Evolutionary conservation across 2,113 vertebrate species (phyloP).

Genomic region (Paramisgurnus dabryanus): DNA sequence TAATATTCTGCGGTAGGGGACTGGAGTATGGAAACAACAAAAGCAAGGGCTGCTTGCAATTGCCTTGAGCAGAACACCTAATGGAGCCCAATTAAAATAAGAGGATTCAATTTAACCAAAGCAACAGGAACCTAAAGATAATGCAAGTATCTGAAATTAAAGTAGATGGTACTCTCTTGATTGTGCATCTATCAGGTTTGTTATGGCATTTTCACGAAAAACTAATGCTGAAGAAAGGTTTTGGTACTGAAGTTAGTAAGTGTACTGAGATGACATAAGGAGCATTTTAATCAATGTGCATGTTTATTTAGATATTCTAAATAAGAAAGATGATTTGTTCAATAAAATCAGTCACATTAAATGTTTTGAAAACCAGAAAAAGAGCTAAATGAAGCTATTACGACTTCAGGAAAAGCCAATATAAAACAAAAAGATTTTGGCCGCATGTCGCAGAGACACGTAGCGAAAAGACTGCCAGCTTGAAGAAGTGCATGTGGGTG

Average conservation of each 20-base stretch:
- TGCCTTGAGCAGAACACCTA: conserved; percentile 74
- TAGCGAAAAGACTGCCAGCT: neutral
- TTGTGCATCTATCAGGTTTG: conserved; percentile 66
- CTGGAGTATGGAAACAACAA: conserved; percentile 65
- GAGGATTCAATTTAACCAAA: conserved; percentile 80
- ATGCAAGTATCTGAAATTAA: conserved; percentile 75
- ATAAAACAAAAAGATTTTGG: neutral
- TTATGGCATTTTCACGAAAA: conserved; percentile 71
- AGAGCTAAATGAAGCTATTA: neutral
- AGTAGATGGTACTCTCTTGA: conserved; percentile 65
- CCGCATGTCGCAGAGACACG: neutral
- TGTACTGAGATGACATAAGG: no score
- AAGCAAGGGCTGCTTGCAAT: conserved; percentile 62
- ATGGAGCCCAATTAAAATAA: conserved; percentile 80
- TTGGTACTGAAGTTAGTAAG: no score
- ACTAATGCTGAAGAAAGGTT: conserved; percentile 54
- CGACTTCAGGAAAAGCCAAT: neutral
- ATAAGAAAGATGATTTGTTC: neutral
- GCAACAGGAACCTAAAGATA: conserved; percentile 76
- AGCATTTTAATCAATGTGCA: no score
- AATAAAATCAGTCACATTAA: neutral
- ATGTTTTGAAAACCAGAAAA: no score
- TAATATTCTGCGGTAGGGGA: conserved; percentile 69
- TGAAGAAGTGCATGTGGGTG: neutral
- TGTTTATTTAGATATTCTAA: no score